These are phyloP conservation scores for Muntiacus muntjak DNA, from an alignment of 2,113 vertebrate genomes.

Conservation along the genomic window DNA sequence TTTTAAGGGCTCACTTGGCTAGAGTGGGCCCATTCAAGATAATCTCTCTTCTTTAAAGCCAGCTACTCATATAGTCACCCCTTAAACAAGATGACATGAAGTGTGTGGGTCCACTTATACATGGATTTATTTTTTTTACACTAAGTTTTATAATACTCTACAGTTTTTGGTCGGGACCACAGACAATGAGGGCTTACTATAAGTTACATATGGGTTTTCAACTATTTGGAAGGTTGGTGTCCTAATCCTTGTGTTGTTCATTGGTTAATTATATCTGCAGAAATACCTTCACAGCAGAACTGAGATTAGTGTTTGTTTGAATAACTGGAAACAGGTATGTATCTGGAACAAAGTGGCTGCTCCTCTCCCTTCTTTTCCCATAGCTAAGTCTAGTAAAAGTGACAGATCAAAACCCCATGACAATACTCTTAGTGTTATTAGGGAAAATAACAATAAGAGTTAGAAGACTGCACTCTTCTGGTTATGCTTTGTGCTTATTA, in stretches of 20 bases:
- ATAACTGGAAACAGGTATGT: background rate
- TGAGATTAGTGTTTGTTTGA: background rate
- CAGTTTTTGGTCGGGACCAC: background rate
- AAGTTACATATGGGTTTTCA: background rate
- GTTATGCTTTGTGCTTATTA: background rate
- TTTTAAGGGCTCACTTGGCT: background rate
- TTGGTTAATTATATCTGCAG: background rate
- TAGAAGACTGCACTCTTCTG: background rate
- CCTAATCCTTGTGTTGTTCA: background rate
- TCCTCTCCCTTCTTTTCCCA: background rate
- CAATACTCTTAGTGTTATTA: background rate
- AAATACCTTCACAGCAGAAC: background rate
- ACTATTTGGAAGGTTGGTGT: background rate
- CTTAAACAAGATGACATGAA: background rate
- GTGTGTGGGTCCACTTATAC: background rate
- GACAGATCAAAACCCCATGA: background rate
- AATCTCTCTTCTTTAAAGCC: background rate
- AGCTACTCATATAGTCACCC: background rate
- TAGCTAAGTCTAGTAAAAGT: background rate
- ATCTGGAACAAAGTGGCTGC: background rate
- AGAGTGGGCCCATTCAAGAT: background rate
- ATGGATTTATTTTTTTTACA: background rate
- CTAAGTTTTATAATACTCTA: background rate
- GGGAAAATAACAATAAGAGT: background rate
- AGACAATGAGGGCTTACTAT: background rate